Conservation (phyloP, 1,140 invertebrate species). For the Dendroctonus valens region DNA sequence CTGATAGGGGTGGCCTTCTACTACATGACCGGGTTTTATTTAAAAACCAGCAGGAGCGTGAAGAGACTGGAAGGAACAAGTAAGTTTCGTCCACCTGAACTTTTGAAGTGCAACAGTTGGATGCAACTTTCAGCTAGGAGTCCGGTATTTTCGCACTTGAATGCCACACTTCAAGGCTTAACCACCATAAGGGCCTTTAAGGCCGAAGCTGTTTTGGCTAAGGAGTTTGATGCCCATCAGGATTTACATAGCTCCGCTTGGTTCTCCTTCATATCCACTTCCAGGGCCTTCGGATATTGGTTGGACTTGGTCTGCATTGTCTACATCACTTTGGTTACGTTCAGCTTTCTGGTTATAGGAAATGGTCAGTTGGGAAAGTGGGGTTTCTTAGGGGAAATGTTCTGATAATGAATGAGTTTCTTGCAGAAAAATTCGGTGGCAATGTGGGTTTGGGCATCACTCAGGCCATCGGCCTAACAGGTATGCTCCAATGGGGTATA, state of each 20-base stretch:
- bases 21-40: constrained; percentile 55
- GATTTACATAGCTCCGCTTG: constrained; percentile 71
- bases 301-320: constrained; percentile 60
- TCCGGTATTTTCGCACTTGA: constrained; percentile 86
- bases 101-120: background rate
- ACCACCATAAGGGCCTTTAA: constrained; percentile 85
- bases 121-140: constrained; percentile 60
- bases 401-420: constrained; percentile 43
- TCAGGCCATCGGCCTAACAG: constrained; percentile 75
- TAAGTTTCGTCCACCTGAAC: constrained; percentile 37
- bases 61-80: constrained; percentile 63
- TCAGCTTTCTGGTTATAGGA: constrained; percentile 50
- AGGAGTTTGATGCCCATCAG: constrained; percentile 63
- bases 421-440: constrained; percentile 59
- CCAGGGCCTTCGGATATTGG: constrained; percentile 66
- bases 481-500: constrained; percentile 84
- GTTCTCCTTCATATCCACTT: constrained; percentile 61
- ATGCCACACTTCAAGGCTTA: constrained; percentile 83
- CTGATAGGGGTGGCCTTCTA: constrained; percentile 71
- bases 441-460: constrained; percentile 79
- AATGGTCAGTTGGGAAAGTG: constrained; percentile 34
- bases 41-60: constrained; percentile 63
- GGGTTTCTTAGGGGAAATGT: background rate
- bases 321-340: constrained; percentile 55
- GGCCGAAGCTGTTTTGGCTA: constrained; percentile 63